Evolutionary conservation across 64 coral and sea anemone species (phyloP), one percentile per base, ranked within the genome.

Genomic region (Acropora yongei): DNA sequence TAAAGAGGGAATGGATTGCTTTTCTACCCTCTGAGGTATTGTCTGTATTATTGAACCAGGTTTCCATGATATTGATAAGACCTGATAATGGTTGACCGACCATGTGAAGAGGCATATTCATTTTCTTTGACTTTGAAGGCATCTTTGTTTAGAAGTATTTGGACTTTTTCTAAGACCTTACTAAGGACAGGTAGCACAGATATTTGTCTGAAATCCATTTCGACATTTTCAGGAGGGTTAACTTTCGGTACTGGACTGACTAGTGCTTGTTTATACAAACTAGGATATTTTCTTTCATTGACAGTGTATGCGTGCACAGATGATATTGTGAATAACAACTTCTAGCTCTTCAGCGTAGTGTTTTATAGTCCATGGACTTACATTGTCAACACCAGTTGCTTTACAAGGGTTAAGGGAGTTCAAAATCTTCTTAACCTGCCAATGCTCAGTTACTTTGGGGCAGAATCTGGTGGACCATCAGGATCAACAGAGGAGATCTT

Each of bases 271-370:
- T 91, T 76, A n/a, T 91, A 83, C 6, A 47, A 40, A 50, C 16
- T 61, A 5, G 89, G 88, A 47, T 90, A 90, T 82, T 71, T 90
- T 4, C 77, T 30, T 44, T 57, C n/a, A 46, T 82, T 90, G 42
- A 75, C 80, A n/a, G 76, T 6, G 69, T 42, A 81, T 55, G 51
- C 51, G 5, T 55, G 51, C 51, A 55, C 51, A 55, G 77, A 81
- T 60, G 30, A 90, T 90, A 68, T 90, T 41, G 80, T 90, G 89
- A 48, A 72, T 72, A 49, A 82, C 89, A 39, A 14, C 47, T 1
- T 30, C 76, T 45, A 80, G 75, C 43, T 90, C 88, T 82, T 90
- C 78, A 71, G n/a, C 44, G 47, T n/a, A 81, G 51, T 55, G 49
- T 47, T 79, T 90, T n/a, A 90, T 49, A 6, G 30, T 18, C 77